Evolutionary conservation across 2,797 vertebrate genomes (phyloP).

Genomic region (Sebastes matsubarae): DNA sequence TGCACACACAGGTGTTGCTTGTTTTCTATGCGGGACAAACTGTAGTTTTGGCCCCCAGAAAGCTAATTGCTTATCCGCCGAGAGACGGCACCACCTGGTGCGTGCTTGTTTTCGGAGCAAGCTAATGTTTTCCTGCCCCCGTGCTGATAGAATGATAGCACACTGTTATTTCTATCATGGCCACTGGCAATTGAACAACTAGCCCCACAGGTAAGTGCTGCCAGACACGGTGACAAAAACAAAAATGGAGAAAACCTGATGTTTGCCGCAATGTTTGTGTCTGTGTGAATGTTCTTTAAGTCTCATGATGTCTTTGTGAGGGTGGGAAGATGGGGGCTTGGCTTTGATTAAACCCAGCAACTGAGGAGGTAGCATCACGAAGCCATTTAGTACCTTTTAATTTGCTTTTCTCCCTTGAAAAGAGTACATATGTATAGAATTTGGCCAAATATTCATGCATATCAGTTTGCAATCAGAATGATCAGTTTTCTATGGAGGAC

Average conservation of each 20-base stretch:
- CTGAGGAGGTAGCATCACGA: background rate
- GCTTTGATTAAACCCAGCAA: background rate
- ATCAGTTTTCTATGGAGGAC: background rate
- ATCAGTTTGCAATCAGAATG: background rate
- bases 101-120: constrained; percentile 54
- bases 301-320: background rate
- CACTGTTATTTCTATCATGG: constrained; percentile 68
- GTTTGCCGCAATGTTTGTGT: constrained; percentile 46
- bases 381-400: background rate
- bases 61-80: constrained; percentile 65
- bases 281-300: background rate
- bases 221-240: constrained; percentile 39
- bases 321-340: background rate
- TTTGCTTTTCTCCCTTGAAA: background rate
- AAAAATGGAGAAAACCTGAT: constrained; percentile 59
- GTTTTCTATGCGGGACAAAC: constrained; percentile 59
- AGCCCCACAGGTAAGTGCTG: constrained; percentile 72
- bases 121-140: constrained; percentile 62
- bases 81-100: constrained; percentile 61
- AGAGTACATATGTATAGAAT: background rate
- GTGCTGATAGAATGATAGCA: constrained; percentile 69
- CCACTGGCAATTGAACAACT: constrained; percentile 61
- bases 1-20: constrained; percentile 64
- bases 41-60: constrained; percentile 52
- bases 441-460: background rate